phyloP scores from a whole-genome alignment of 2,888 invertebrate genomes.

The Hirtodrosophila cameraria region DNA sequence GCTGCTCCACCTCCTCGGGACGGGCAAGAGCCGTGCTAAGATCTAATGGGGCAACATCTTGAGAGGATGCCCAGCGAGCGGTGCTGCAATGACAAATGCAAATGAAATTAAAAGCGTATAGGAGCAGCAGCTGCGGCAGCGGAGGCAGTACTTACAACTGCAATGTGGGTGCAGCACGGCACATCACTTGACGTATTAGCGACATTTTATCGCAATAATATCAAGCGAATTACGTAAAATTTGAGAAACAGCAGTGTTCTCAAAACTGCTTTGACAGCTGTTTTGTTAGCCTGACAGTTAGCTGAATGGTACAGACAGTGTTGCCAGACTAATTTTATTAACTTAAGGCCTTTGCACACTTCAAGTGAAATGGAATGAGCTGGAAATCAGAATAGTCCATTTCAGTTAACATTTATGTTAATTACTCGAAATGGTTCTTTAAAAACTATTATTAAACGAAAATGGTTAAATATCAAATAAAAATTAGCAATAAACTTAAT shows the following conservation, averaged over 20 bases:
- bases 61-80: slow-evolving; percentile 49
- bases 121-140: background rate
- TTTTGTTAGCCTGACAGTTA: slow-evolving; percentile 15
- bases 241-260: slow-evolving; percentile 47
- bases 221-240: slow-evolving; percentile 72
- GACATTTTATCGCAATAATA: slow-evolving; percentile 67
- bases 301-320: slow-evolving; percentile 34
- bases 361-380: no score
- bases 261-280: slow-evolving; percentile 44
- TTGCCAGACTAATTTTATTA: no score
- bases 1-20: slow-evolving; percentile 81
- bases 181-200: slow-evolving; percentile 69
- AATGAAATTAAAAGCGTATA: background rate
- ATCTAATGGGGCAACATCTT: slow-evolving; percentile 81
- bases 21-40: slow-evolving; percentile 73
- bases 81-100: slow-evolving; percentile 1
- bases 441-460: no score
- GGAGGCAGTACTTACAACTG: slow-evolving; percentile 64
- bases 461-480: no score
- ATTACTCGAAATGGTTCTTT: no score
- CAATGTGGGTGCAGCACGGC: slow-evolving; percentile 56
- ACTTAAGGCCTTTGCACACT: no score
- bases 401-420: no score
- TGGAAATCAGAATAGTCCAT: no score
- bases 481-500: no score